Percentiles rank a stretch among this genome's conserved stretches.
Evolutionary conservation across 2,888 invertebrate genomes (phyloP).

Genomic region (Pammene fasciana): DNA sequence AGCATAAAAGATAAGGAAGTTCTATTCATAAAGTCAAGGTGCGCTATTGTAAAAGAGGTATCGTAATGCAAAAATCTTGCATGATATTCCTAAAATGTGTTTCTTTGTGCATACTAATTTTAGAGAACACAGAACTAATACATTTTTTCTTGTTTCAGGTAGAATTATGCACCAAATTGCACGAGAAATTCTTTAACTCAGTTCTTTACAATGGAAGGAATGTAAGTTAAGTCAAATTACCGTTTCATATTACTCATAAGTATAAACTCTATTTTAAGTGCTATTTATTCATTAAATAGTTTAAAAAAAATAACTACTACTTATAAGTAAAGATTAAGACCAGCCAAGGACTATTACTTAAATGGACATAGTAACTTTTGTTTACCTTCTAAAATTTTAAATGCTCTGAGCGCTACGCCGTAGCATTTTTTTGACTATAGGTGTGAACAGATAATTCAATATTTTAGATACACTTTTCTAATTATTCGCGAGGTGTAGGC

Average conservation of each 20-base stretch:
- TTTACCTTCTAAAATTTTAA: too few species aligned
- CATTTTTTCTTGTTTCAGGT: constrained; percentile 82
- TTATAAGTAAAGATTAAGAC: too few species aligned
- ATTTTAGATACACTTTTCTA: too few species aligned
- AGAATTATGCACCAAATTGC: constrained; percentile 83
- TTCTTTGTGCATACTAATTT: not conserved
- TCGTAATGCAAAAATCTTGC: not conserved
- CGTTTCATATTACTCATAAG: constrained; percentile 9
- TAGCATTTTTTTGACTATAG: not conserved
- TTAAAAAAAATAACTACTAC: too few species aligned
- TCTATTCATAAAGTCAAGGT: not conserved
- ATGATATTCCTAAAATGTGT: not conserved
- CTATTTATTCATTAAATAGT: too few species aligned
- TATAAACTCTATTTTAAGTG: too few species aligned
- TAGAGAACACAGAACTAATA: constrained; percentile 62
- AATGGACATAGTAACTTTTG: too few species aligned
- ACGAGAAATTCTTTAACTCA: constrained; percentile 74
- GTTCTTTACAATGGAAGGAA: constrained; percentile 66
- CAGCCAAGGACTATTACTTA: too few species aligned
- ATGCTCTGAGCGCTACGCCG: not conserved
- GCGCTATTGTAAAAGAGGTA: not conserved
- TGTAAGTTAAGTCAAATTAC: constrained; percentile 65
- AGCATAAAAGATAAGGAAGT: not conserved
- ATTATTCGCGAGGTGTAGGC: too few species aligned
- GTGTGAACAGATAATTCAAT: not conserved